These are phyloP conservation scores for Hirudinaria manillensis DNA, from an alignment of 2,888 invertebrate species.

Conservation along the genomic window DNA sequence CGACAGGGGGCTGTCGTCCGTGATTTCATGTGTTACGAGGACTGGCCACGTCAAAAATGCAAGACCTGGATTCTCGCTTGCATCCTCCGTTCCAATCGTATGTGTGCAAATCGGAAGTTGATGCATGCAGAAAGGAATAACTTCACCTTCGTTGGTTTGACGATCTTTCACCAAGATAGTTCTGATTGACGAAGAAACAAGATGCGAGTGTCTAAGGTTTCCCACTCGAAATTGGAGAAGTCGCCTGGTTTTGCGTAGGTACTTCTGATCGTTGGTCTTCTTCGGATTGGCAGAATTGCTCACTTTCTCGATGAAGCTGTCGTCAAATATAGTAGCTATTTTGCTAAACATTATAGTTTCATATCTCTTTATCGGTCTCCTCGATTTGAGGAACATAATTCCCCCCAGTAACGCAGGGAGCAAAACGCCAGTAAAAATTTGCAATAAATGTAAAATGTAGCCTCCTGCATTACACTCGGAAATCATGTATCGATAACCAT, in stretches of 20 bases:
- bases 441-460: not conserved
- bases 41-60: conserved; percentile 16
- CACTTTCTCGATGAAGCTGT: not conserved
- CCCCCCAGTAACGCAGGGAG: not conserved
- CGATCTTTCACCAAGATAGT: conserved; percentile 14
- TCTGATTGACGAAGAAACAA: conserved; percentile 9
- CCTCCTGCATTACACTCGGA: conserved; percentile 1
- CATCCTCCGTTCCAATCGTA: not conserved
- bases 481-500: conserved; percentile 16
- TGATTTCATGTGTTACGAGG: not conserved
- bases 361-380: conserved; percentile 1
- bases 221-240: conserved; percentile 15
- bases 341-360: conserved; percentile 18
- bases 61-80: conserved; percentile 6
- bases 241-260: not conserved
- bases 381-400: conserved; percentile 5
- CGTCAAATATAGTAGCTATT: conserved; percentile 13
- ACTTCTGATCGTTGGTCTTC: not conserved
- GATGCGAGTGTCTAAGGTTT: conserved; percentile 19
- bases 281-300: not conserved
- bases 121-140: conserved; percentile 21
- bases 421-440: conserved; percentile 17
- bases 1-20: not conserved
- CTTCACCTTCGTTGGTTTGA: conserved; percentile 19
- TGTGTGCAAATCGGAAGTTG: conserved; percentile 1